A percentile compares a stretch with the other conserved stretches of the same genome.
Conservation (phyloP, 2,888 invertebrate species). For the Apeira syringaria region DNA sequence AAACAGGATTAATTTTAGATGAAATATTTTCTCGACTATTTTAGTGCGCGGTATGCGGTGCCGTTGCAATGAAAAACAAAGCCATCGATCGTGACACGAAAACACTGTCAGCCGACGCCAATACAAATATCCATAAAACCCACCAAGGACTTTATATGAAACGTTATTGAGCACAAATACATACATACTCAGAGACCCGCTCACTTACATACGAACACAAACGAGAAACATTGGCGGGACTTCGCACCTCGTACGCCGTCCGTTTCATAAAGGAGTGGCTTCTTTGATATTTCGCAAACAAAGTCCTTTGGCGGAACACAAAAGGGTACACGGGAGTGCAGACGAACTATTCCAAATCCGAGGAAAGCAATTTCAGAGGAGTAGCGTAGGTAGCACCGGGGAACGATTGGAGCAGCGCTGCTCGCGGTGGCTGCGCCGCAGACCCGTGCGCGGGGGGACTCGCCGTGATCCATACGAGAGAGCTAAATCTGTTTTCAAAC, state of each 20-base stretch:
- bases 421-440: conserved; percentile 21
- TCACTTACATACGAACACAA: conserved; percentile 2
- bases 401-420: conserved; percentile 20
- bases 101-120: no score
- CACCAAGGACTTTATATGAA: no score
- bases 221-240: conserved; percentile 16
- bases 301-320: conserved; percentile 21
- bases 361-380: conserved; percentile 26
- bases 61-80: no score
- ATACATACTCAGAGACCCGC: conserved; percentile 12
- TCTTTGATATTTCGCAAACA: conserved; percentile 25
- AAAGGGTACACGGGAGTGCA: conserved; percentile 19
- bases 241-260: conserved; percentile 15
- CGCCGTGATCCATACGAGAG: conserved; percentile 60
- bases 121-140: no score
- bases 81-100: no score
- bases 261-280: conserved; percentile 23
- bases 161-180: no score
- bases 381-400: conserved; percentile 22
- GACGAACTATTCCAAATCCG: conserved; percentile 23
- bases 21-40: no score
- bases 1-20: no score
- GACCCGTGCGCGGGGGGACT: conserved; percentile 46
- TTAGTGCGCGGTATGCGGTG: no score
- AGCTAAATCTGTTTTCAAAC: conserved; percentile 53